Evolutionary conservation across 2,888 invertebrate genomes (phyloP), one percentile per base, ranked within the genome.

Genomic region (Latheticus oryzae): DNA sequence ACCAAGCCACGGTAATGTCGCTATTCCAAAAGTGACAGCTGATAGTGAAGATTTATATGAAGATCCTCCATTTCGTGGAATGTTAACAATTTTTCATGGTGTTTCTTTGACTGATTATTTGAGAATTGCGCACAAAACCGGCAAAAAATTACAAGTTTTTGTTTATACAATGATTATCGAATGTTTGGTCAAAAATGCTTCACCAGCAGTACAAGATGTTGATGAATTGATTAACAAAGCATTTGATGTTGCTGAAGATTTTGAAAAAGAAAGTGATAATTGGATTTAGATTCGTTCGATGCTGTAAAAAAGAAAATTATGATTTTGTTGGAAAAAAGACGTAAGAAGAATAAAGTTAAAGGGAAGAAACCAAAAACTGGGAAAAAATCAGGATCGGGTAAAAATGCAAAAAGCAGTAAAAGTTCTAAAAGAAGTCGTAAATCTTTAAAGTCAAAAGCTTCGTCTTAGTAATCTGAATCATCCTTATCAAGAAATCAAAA

Each of bases 101-200:
- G 78, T 78, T 23, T 78, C 79, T n/a, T n/a, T n/a, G n/a, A n/a
- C n/a, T n/a, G 48, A 74, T 52, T 73, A 68, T 60, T 47, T 68
- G 17, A 66, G 69, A 60, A 69, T 71, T 11, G 78, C 78, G 1
- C 71, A 74, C 47, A 62, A 64, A 63, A 64, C 71, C n/a, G 83
- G 82, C 2, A 81, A 78, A 69, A 66, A 60, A 2, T 70, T 84
- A 1, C 62, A 71, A 2, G 61, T 85, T 53, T 82, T 83, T 1
- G 79, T 80, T 2, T 66, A 81, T 58, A 83, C 79, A 71, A 78
- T 83, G 51, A 81, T 80, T 67, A 81, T 80, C 52, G 81, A 83
- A 69, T 80, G 81, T 17, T 70, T 83, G 12, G 52, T 70, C 1
- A 60, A 68, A 19, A 70, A 70, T 24, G 19, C 57, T 12, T 58